Evolutionary conservation across 2,888 invertebrate species (phyloP), one percentile per base, ranked within the genome.

Genomic region (Cenopis cana): DNA sequence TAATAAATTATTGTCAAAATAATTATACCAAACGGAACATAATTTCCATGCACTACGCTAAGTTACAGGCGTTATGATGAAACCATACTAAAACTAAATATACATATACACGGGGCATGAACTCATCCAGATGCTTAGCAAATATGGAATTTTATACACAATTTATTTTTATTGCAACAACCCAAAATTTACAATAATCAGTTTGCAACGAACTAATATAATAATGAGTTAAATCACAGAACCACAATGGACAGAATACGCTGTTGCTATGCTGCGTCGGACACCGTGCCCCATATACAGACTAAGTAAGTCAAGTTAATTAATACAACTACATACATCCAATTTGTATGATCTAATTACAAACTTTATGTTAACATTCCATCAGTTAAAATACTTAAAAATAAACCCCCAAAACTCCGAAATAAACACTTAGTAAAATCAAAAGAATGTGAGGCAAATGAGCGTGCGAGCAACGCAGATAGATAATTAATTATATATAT

Each of bases 101-200:
- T 83, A 85, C 82, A 86, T 74, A 84, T 81, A 86, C 83, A 82
- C 75, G 87, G 87, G 88, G 87, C 86, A 85, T 73, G 73, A 76
- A 82, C 78, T 78, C 82, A 81, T 81, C 80, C 81, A 82, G 79
- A 79, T 81, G 80, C 80, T 79, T 81, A 77, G 81, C 82, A 84
- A 86, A 85, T 64, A 85, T 88, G 82, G 84, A 84, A 85, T 84
- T 88, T 86, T 84, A 83, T 82, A 85, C 82, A 83, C 80, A 82
- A 83, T 78, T 76, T 75, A 8, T 81, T 80, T 87, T 90, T 93
- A 93, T 93, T 93, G 93, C 93, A 93, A 90, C 93, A 83, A 88
- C 93, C 93, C 93, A 91, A 91, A 88, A 88, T 88, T 81, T 88
- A 89, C 87, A 88, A 81, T 84, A 84, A 83, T 66, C 64, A 65